phyloP scores from a whole-genome alignment of 2,797 vertebrate species.

The Phrynocephalus forsythii region DNA sequence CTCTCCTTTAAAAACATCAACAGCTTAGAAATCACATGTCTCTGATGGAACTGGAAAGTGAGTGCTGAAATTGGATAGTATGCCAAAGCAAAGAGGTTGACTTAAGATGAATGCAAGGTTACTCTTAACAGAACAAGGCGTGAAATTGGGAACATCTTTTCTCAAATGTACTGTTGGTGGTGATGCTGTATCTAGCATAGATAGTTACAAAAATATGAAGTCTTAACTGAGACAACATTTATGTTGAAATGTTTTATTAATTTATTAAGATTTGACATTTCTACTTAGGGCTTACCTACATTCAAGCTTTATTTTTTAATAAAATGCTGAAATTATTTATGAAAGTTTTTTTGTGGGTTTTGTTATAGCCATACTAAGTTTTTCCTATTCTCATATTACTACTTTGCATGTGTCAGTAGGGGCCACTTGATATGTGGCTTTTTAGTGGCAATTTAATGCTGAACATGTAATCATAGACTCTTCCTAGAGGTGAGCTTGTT shows the following conservation, averaged over 20 bases:
- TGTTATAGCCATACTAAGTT: background rate
- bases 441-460: slow-evolving; percentile 7
- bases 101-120: background rate
- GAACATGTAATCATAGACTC: background rate
- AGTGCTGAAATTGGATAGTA: slow-evolving; percentile 12
- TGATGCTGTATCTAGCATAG: background rate
- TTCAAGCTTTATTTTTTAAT: background rate
- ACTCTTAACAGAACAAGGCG: background rate
- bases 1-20: slow-evolving; percentile 4
- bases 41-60: background rate
- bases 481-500: background rate
- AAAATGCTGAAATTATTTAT: background rate
- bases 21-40: slow-evolving; percentile 13
- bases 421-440: background rate
- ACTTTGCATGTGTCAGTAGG: background rate
- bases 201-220: background rate
- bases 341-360: background rate
- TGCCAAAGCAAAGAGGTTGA: background rate
- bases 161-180: background rate
- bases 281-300: background rate
- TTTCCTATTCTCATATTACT: background rate
- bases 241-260: background rate
- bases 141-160: background rate
- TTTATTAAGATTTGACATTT: background rate
- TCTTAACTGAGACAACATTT: background rate